Evolutionary conservation across 2,113 vertebrate genomes (phyloP).

Genomic region (Oncorhynchus gorbuscha): DNA sequence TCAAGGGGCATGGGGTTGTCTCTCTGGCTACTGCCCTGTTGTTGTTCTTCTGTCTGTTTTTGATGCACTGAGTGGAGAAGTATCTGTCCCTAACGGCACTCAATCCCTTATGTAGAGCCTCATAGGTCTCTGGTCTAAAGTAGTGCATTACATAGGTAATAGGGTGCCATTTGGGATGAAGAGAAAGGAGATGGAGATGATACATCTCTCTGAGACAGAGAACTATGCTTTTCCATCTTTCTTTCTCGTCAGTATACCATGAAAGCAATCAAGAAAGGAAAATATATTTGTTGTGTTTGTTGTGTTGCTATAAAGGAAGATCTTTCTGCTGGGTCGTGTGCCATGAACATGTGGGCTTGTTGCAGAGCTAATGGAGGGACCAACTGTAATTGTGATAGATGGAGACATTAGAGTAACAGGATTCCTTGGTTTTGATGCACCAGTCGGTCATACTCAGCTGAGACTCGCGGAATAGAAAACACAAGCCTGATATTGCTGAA

Average conservation of each 20-base stretch:
- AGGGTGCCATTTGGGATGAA: neutral
- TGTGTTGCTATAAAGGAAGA: too few relatives aligned
- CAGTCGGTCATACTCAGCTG: neutral
- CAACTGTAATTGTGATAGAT: slow-evolving; percentile 13
- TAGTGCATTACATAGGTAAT: too few relatives aligned
- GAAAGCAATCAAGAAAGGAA: neutral
- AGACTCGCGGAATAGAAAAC: neutral
- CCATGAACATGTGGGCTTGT: neutral
- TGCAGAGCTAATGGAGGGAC: neutral
- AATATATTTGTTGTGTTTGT: neutral
- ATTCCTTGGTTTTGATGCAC: slow-evolving; percentile 11
- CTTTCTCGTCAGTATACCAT: neutral
- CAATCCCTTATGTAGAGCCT: too few relatives aligned
- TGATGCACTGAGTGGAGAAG: slow-evolving; percentile 44
- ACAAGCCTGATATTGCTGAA: neutral
- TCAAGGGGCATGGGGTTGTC: slow-evolving; percentile 33
- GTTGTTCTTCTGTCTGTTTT: slow-evolving; percentile 46
- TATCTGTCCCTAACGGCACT: too few relatives aligned
- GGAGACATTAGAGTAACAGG: slow-evolving; percentile 3
- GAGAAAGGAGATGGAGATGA: neutral
- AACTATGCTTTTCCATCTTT: neutral
- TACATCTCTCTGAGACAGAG: neutral
- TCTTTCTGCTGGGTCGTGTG: neutral
- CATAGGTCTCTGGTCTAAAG: too few relatives aligned
- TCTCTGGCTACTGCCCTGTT: slow-evolving; percentile 28